A percentile compares a stretch with the other conserved stretches of the same genome.
phyloP scores from a whole-genome alignment of 1,140 invertebrate genomes.

The Philopotamus ludificatus region DNA sequence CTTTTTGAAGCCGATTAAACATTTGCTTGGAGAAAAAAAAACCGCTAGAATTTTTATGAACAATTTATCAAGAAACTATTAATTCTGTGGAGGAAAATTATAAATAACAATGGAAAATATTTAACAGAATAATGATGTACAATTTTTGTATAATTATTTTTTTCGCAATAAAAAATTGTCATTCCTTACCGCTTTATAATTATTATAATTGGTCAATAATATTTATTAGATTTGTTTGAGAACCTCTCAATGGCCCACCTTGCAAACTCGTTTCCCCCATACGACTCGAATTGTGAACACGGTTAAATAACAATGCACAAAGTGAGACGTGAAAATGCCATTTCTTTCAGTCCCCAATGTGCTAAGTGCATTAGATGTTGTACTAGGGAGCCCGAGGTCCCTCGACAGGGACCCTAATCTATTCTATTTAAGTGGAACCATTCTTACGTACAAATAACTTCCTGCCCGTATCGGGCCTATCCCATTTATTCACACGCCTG shows the following conservation, averaged over 20 bases:
- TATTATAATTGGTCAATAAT: no score
- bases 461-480: neutral
- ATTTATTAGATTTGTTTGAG: neutral
- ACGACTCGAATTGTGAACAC: neutral
- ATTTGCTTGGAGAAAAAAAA: no score
- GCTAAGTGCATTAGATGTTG: slow-evolving; percentile 6
- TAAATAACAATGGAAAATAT: no score
- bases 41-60: no score
- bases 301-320: slow-evolving; percentile 20
- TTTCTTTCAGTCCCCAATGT: neutral
- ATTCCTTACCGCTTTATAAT: no score
- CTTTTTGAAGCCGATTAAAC: no score
- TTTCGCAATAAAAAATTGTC: no score
- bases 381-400: neutral
- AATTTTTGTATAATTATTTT: no score
- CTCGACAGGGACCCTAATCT: neutral
- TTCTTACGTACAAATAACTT: slow-evolving; percentile 13
- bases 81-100: no score
- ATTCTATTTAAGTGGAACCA: slow-evolving; percentile 7
- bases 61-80: no score
- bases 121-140: no score
- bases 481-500: neutral
- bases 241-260: neutral
- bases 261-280: neutral
- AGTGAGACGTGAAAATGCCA: slow-evolving; percentile 20